Base-by-base conservation (phyloP, 2,888 invertebrate species). In the Conops quadrifasciatus region DNA sequence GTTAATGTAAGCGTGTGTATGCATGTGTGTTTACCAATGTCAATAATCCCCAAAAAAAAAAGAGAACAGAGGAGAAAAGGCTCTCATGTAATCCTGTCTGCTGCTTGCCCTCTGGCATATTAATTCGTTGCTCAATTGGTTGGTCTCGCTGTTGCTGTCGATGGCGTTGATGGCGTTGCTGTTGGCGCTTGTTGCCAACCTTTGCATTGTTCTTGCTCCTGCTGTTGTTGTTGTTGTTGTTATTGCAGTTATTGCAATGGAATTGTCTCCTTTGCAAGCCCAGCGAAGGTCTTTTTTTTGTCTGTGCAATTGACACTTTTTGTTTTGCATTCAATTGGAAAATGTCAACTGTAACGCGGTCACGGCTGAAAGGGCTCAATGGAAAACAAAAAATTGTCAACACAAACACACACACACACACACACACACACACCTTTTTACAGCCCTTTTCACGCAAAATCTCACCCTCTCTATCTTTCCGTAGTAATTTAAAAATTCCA, bases 181-280 rank as follows among this genome's bases (percentile, higher is more conserved):
- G 49, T 49, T 49, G 16, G 5, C 13, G 49, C n/a, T 49, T 19
- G 19, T 4, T 5, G 15, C n/a, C 5, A 3, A 1, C n/a, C 4
- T 49, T 19, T 49, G 49, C 5, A 36, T 4, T 7, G 4, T 36
- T 36, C n/a, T n/a, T n/a, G n/a, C n/a, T n/a, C n/a, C n/a, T 63
- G 4, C 15, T 26, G 43, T 69, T 63, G 62, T 64, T 30, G 51
- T 36, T 66, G 24, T 51, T 28, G 36, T 24, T 16, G 15, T 58
- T 70, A 19, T 45, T 70, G 30, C 28, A 47, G 49, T 26, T 51
- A 51, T 53, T 51, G 28, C 51, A 62, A n/a, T n/a, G n/a, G n/a
- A n/a, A n/a, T n/a, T n/a, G n/a, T n/a, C 21, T n/a, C 36, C 9
- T 24, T 15, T 65, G 36, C 21, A 21, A 24, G 43, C 21, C 15